Evolutionary conservation across 1,140 invertebrate species (phyloP).

Genomic region (Aradophagus sp.): DNA sequence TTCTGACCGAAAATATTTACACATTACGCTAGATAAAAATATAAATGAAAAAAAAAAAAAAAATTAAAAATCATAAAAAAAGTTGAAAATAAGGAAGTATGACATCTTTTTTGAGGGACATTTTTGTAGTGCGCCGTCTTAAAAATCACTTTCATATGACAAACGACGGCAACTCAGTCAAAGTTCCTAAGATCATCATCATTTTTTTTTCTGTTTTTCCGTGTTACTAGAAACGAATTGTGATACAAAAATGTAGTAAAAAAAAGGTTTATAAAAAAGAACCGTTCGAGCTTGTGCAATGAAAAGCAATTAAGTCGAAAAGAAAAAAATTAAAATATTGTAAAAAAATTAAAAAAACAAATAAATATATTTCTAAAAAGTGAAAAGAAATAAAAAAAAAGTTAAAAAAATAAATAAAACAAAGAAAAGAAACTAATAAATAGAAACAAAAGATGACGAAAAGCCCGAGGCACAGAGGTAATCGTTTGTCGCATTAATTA

Average conservation of each 20-base stretch:
- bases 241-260: slow-evolving; percentile 7
- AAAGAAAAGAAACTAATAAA: slow-evolving; percentile 8
- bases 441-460: slow-evolving; percentile 7
- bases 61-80: slow-evolving; percentile 1
- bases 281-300: slow-evolving; percentile 25
- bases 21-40: slow-evolving; percentile 4
- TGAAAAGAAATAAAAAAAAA: background rate
- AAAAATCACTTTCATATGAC: background rate
- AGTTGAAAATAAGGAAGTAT: background rate
- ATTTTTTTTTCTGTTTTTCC: slow-evolving; percentile 8
- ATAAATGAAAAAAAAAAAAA: slow-evolving; percentile 3
- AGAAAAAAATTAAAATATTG: slow-evolving; percentile 1
- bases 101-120: no score
- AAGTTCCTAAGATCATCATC: slow-evolving; percentile 14
- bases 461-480: slow-evolving; percentile 20
- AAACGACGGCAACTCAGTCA: background rate
- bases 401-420: slow-evolving; percentile 7
- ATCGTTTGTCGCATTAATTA: slow-evolving; percentile 15
- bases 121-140: no score
- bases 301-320: background rate
- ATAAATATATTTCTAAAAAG: no score
- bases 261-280: background rate
- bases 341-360: slow-evolving; percentile 3
- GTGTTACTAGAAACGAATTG: slow-evolving; percentile 18
- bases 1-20: slow-evolving; percentile 21